These are phyloP conservation scores for Trachemys scripta DNA, from an alignment of 2,113 vertebrate genomes.

Conservation along the genomic window DNA sequence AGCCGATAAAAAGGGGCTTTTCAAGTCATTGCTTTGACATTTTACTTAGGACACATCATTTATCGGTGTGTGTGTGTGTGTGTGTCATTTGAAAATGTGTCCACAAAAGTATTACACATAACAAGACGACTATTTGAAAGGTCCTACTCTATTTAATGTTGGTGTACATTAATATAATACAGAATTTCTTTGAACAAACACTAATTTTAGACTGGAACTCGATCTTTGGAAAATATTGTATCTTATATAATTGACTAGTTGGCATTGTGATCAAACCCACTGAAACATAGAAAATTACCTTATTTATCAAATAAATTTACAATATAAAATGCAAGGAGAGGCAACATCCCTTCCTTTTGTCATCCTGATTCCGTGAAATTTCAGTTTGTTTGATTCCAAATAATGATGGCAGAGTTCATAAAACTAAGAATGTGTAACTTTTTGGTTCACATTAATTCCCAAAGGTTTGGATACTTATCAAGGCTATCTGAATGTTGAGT, in stretches of 20 bases:
- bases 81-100: not conserved
- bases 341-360: not conserved
- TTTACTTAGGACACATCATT: not conserved
- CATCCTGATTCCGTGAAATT: not conserved
- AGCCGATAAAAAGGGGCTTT: not conserved
- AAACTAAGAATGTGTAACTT: rapidly evolving
- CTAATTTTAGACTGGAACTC: not conserved
- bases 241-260: not conserved
- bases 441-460: not conserved
- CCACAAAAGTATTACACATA: not conserved
- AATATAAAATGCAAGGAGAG: not conserved
- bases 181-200: not conserved
- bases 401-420: not conserved
- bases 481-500: not conserved
- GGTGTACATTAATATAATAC: not conserved
- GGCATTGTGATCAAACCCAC: not conserved
- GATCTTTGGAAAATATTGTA: slow-evolving; percentile 1
- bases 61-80: not conserved
- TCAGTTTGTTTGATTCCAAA: not conserved
- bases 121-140: not conserved
- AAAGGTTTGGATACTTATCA: not conserved
- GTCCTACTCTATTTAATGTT: not conserved
- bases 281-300: not conserved
- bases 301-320: not conserved
- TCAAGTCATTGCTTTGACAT: not conserved